Evolutionary conservation across 1,140 invertebrate genomes (phyloP), one percentile per base, ranked within the genome.

Genomic region (Ceratitis capitata): DNA sequence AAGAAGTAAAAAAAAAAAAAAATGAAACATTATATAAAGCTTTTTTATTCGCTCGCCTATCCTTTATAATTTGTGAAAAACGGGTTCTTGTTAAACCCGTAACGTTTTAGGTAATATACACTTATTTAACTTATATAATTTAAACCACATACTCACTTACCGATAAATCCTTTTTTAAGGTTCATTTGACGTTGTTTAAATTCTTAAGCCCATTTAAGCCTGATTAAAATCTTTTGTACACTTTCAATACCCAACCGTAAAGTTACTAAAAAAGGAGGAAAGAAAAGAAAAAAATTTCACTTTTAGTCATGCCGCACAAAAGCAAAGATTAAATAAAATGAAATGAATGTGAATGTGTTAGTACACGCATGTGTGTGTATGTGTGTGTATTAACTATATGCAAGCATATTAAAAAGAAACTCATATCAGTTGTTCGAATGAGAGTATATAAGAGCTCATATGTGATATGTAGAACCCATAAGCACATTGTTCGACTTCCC

Each of bases 171-270:
- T n/a, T 78, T 78, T 78, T 42, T 42, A 26, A 78, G 69, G 39
- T 78, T 78, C 29, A 42, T 45, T 78, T 78, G 42, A 45, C 39
- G 39, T 78, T 78, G 39, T 47, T 78, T 78, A 78, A 78, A 26
- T 45, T 78, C 69, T 42, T 78, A 26, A 78, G 69, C 39, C 39
- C 69, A 45, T 78, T 78, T 78, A 78, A 78, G 69, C 69, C 69
- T 78, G 69, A 42, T 78, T 78, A 78, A 78, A 78, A 78, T 45
- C 39, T 42, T 45, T 69, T n/a, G 61, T 69, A 39, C 39, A 26
- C 16, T 47, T 78, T 78, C 26, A 78, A 78, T 47, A 78, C 39
- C 69, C 69, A 26, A 45, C 69, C n/a, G 32, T 45, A 78, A 47
- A 78, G 42, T 32, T 78, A 19, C 2, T 23, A 26, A 45, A 78